These are phyloP conservation scores for Lipophrys pholis DNA, from an alignment of 2,113 vertebrate species.

Conservation along the genomic window DNA sequence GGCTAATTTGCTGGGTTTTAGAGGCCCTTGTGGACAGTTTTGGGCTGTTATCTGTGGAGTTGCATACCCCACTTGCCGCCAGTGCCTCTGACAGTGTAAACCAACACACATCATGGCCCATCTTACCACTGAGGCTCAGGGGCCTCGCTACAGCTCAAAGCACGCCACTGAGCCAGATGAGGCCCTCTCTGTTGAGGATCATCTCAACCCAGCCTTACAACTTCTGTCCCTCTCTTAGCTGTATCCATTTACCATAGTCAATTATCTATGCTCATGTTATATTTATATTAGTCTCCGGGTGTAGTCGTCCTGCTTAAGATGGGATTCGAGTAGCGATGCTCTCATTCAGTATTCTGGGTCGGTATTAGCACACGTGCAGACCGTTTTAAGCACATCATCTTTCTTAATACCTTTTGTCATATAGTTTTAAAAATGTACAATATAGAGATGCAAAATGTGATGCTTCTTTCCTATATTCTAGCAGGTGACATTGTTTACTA, in stretches of 20 bases:
- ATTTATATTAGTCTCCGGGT: constrained; percentile 44
- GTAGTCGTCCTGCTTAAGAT: constrained; percentile 10
- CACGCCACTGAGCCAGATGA: constrained; percentile 65
- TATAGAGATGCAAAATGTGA: no score
- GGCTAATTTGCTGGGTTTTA: constrained; percentile 82
- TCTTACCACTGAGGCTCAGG: constrained; percentile 62
- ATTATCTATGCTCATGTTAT: constrained; percentile 41
- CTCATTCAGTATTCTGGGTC: constrained; percentile 28
- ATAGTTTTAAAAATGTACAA: not conserved
- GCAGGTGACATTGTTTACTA: not conserved
- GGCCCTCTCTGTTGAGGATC: constrained; percentile 65
- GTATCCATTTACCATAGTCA: constrained; percentile 54
- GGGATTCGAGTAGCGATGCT: constrained; percentile 8
- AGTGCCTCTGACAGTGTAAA: constrained; percentile 68
- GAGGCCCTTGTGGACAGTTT: constrained; percentile 78
- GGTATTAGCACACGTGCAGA: not conserved
- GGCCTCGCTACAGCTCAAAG: constrained; percentile 57
- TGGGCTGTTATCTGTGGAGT: constrained; percentile 76
- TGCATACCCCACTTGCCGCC: constrained; percentile 70
- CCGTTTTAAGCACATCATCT: constrained; percentile 5
- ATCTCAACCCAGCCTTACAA: constrained; percentile 44
- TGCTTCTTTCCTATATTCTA: no score
- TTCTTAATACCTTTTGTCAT: not conserved
- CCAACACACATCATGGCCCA: constrained; percentile 71
- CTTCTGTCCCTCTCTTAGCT: constrained; percentile 52